These are phyloP conservation scores for Sakesphorus luctuosus DNA, from an alignment of 2,113 vertebrate species.

Conservation along the genomic window DNA sequence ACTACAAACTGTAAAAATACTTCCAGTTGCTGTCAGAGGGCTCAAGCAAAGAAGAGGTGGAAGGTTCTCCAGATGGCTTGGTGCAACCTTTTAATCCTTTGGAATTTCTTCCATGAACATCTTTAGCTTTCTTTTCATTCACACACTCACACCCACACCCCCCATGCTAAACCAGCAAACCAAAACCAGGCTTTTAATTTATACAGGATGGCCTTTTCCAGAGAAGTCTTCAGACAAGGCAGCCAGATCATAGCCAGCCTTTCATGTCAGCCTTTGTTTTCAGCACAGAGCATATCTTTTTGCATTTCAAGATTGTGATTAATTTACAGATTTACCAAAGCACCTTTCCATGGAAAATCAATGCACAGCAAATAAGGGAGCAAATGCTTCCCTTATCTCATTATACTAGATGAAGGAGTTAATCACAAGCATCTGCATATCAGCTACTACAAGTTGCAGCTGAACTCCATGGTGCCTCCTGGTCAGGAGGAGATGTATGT, in stretches of 20 bases:
- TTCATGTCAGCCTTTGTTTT: background rate
- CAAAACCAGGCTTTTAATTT: background rate
- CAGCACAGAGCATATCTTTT: background rate
- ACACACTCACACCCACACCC: too few species aligned
- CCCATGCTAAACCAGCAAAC: background rate
- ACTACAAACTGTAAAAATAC: background rate
- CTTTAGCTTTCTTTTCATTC: background rate
- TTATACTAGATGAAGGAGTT: background rate
- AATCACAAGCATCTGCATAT: background rate
- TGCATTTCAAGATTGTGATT: background rate
- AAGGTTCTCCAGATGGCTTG: background rate
- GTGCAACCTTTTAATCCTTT: background rate
- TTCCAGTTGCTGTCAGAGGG: background rate
- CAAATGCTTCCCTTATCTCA: background rate
- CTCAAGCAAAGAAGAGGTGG: background rate
- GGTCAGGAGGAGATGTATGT: background rate
- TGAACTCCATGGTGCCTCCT: background rate
- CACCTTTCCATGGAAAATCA: background rate
- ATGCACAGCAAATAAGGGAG: background rate
- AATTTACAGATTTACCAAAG: background rate
- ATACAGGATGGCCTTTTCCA: background rate
- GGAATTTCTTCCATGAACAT: background rate
- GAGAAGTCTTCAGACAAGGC: background rate
- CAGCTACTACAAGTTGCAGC: background rate
- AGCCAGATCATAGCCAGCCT: background rate